phyloP scores from a whole-genome alignment of 2,888 invertebrate genomes.

The Therioaphis trifolii region DNA sequence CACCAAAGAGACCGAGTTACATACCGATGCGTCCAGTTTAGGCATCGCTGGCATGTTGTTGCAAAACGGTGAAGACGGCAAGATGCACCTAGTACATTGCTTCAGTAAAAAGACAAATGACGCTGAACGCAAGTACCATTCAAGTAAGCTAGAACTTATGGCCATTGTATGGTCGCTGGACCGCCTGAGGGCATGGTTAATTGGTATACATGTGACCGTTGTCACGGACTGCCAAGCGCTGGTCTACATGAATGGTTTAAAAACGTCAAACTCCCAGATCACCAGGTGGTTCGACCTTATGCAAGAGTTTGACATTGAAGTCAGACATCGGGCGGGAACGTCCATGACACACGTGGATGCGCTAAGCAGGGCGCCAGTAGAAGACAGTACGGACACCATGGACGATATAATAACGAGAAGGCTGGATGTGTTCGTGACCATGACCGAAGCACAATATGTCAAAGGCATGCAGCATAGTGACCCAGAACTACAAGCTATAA shows the following conservation, averaged over 20 bases:
- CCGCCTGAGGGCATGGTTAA: conserved; percentile 63
- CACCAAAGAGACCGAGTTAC: conserved; percentile 53
- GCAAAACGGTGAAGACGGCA: conserved; percentile 63
- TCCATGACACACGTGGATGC: conserved; percentile 48
- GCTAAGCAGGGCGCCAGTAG: conserved; percentile 24
- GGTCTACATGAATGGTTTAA: conserved; percentile 64
- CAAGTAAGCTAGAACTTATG: conserved; percentile 66
- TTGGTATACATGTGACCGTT: conserved; percentile 64
- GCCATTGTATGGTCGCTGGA: conserved; percentile 14
- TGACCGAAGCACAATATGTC: conserved; percentile 17
- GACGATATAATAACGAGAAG: not conserved
- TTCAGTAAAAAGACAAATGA: conserved; percentile 65
- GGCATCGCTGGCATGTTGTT: conserved; percentile 65
- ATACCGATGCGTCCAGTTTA: conserved; percentile 64
- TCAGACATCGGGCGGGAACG: conserved; percentile 15
- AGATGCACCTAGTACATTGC: conserved; percentile 65
- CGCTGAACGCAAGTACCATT: conserved; percentile 64
- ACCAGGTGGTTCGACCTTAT: conserved; percentile 33
- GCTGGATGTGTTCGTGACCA: not conserved
- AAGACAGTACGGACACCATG: not conserved
- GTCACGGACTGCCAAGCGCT: conserved; percentile 66
- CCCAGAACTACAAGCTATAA: not conserved
- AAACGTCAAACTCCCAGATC: conserved; percentile 65
- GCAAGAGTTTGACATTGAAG: conserved; percentile 28
- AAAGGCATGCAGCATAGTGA: conserved; percentile 27